These are phyloP conservation scores for Dendroctonus valens DNA, from an alignment of 1,140 invertebrate genomes.

Conservation along the genomic window DNA sequence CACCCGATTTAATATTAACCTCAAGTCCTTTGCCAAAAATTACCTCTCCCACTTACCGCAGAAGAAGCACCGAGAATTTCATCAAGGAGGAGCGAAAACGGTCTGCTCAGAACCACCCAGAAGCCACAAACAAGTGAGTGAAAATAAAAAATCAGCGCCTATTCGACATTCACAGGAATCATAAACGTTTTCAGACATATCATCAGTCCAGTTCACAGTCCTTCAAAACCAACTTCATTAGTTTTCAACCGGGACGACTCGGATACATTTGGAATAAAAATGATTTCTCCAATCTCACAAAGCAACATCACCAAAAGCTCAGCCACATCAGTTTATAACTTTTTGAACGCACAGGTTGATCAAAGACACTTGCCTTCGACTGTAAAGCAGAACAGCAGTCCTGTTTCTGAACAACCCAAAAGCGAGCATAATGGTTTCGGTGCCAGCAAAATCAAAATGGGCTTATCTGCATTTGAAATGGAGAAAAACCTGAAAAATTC, in stretches of 20 bases:
- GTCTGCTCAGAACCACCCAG: constrained; percentile 1
- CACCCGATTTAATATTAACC: constrained; percentile 49
- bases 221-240: constrained; percentile 43
- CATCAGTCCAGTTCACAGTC: constrained; percentile 25
- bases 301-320: constrained; percentile 57
- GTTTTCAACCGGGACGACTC: constrained; percentile 18
- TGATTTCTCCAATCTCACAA: constrained; percentile 49
- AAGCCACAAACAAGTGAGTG: constrained; percentile 22
- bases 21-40: constrained; percentile 42
- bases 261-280: constrained; percentile 19
- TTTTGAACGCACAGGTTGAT: constrained; percentile 25
- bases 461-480: constrained; percentile 57
- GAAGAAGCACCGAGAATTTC: constrained; percentile 39
- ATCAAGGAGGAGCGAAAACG: constrained; percentile 38
- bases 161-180: too few relatives aligned
- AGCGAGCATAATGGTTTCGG: constrained; percentile 32
- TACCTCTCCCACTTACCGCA: constrained; percentile 34
- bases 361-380: constrained; percentile 38
- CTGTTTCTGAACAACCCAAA: constrained; percentile 35
- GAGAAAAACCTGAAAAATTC: constrained; percentile 72
- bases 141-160: too few relatives aligned
- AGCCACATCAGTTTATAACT: constrained; percentile 32
- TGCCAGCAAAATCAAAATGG: constrained; percentile 26
- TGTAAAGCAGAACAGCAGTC: constrained; percentile 31
- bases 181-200: constrained; percentile 3